Evolutionary conservation across 1,140 invertebrate species (phyloP), one percentile per base, ranked within the genome.

Genomic region (Berghia stephanieae): DNA sequence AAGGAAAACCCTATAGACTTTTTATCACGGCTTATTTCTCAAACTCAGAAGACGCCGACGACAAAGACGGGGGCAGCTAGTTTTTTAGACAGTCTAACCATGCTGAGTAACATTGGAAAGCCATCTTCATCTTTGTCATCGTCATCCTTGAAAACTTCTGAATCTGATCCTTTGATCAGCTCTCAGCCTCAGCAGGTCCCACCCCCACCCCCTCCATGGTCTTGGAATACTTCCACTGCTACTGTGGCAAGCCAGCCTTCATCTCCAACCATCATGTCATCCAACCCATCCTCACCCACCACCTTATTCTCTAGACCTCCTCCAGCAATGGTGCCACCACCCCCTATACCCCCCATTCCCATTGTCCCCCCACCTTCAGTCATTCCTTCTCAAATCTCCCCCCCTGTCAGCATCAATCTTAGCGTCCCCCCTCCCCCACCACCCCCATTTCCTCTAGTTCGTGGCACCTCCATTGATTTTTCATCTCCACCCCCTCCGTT

Each of bases 1-100:
- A 79, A 79, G 55, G 77, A 82, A 36, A 86, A 88, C 75, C 85
- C 86, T 5, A 86, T 88, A 34, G 86, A 87, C 72, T 87, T 88
- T 78, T 78, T 88, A 10, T 86, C 86, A n/a, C 82, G 85, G 75
- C 82, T 87, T 13, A 82, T 88, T 44, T 81, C 81, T 55, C 83
- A 87, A 79, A 83, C 84, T 18, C 79, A 85, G 44, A 84, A 86
- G 76, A 78, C 69, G 31, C 69, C 80, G 10, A 73, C 77, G 18
- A 49, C 72, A 8, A 69, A 79, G 27, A 60, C 66, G 31, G 74
- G 49, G 43, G 75, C 78, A 34, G 73, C 84, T 5, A 85, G 79
- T 66, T 87, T 87, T 67, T 71, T 87, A 27, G 82, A 86, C 60
- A 86, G 82, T 73, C 78, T 87, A 40, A 77, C 82, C 4, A 60